A percentile compares a stretch with the other conserved stretches of the same genome.
These are phyloP conservation scores for Agonopterix arenella DNA, from an alignment of 2,888 invertebrate genomes.

Conservation along the genomic window DNA sequence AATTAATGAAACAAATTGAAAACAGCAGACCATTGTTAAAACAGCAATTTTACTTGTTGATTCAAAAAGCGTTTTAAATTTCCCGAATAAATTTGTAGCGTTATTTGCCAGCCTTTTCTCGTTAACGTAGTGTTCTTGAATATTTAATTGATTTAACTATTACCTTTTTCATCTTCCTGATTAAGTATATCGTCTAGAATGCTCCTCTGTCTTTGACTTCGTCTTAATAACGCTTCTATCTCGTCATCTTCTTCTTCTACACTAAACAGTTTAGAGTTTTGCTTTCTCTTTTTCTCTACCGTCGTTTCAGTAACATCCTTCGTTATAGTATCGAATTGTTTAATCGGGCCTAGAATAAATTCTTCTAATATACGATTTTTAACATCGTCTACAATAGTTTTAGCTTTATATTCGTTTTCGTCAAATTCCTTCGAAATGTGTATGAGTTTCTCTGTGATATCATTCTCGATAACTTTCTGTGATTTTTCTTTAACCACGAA, in stretches of 20 bases:
- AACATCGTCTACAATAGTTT: slow-evolving; percentile 50
- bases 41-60: slow-evolving; percentile 32
- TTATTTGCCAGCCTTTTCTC: slow-evolving; percentile 53
- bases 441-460: slow-evolving; percentile 66
- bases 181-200: slow-evolving; percentile 82
- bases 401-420: slow-evolving; percentile 48
- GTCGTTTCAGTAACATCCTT: slow-evolving; percentile 57
- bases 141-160: slow-evolving; percentile 51
- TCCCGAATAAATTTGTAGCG: slow-evolving; percentile 54
- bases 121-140: slow-evolving; percentile 19
- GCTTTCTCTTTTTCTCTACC: slow-evolving; percentile 52
- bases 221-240: slow-evolving; percentile 79
- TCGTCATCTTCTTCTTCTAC: slow-evolving; percentile 77
- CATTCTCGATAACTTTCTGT: slow-evolving; percentile 63
- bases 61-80: slow-evolving; percentile 36
- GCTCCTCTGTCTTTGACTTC: slow-evolving; percentile 82
- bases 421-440: slow-evolving; percentile 66
- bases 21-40: slow-evolving; percentile 38
- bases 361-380: slow-evolving; percentile 66
- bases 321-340: slow-evolving; percentile 52
- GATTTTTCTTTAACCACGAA: slow-evolving; percentile 56
- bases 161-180: slow-evolving; percentile 78
- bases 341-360: slow-evolving; percentile 52
- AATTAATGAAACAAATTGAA: slow-evolving; percentile 12
- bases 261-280: slow-evolving; percentile 39